Evolutionary conservation across 2,888 invertebrate genomes (phyloP).

Genomic region (Ashinkailepas kermadecensis): DNA sequence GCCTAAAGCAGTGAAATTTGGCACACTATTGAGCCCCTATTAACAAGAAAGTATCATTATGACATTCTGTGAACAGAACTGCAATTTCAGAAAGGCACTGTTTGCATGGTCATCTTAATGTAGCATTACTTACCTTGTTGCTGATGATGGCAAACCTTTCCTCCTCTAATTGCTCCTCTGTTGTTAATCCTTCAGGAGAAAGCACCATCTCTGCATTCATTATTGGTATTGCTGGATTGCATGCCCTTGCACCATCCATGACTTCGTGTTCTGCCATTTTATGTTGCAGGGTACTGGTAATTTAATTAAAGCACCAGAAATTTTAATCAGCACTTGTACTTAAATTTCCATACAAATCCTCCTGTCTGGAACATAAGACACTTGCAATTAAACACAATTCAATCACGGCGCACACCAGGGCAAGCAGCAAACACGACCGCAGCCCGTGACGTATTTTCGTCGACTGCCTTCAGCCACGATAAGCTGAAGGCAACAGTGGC

Average conservation of each 20-base stretch:
- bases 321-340: background rate
- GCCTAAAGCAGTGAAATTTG: too few relatives aligned
- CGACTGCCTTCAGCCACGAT: too few relatives aligned
- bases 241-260: background rate
- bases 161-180: background rate
- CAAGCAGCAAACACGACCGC: background rate
- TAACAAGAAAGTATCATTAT: background rate
- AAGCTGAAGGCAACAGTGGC: too few relatives aligned
- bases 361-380: background rate
- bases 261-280: background rate
- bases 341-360: background rate
- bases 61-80: background rate
- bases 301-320: background rate
- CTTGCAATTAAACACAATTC: background rate
- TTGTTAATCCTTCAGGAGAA: background rate
- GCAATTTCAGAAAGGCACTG: background rate
- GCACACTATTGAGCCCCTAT: too few relatives aligned
- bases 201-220: background rate
- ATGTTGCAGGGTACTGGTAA: background rate
- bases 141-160: conserved; percentile 8
- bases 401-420: background rate
- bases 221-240: background rate
- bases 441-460: too few relatives aligned
- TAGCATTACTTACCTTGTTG: background rate
- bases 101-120: background rate